Evolutionary conservation across 1,140 invertebrate species (phyloP).

Genomic region (Arion vulgaris): DNA sequence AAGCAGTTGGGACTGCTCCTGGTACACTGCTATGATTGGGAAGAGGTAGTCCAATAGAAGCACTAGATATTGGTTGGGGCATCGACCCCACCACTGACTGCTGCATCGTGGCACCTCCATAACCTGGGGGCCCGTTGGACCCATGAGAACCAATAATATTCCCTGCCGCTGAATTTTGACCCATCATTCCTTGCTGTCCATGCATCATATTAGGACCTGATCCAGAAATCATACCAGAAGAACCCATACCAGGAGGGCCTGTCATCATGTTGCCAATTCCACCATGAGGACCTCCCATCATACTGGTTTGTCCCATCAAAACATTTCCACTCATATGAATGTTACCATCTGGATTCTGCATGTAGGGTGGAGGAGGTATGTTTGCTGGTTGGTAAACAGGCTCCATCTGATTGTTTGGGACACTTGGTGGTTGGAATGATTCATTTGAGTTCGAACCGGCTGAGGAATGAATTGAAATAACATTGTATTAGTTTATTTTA

Average conservation of each 20-base stretch:
- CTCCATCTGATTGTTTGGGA: constrained; percentile 76
- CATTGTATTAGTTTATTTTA: too few relatives aligned
- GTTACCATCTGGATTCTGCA: constrained; percentile 71
- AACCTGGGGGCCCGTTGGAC: constrained; percentile 40
- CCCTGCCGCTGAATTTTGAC: constrained; percentile 10
- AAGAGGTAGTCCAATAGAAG: constrained; percentile 16
- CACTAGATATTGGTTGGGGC: constrained; percentile 4
- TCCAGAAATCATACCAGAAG: constrained; percentile 46
- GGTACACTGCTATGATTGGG: constrained; percentile 37
- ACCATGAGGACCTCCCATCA: constrained; percentile 43
- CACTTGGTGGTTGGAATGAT: constrained; percentile 83
- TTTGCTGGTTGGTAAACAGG: constrained; percentile 78
- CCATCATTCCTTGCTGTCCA: constrained; percentile 44
- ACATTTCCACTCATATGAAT: constrained; percentile 46
- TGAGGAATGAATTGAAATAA: not conserved
- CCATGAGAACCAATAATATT: constrained; percentile 44
- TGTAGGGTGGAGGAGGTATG: constrained; percentile 72
- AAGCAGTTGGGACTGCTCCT: constrained; percentile 29
- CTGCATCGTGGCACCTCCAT: constrained; percentile 34
- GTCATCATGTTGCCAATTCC: constrained; percentile 56
- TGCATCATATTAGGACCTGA: constrained; percentile 47
- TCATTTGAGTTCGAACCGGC: constrained; percentile 84
- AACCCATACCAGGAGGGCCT: constrained; percentile 51
- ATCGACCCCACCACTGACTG: not conserved
- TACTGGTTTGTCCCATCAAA: constrained; percentile 57